Evolutionary conservation across 2,113 vertebrate genomes (phyloP).

Genomic region (Plectropomus leopardus): DNA sequence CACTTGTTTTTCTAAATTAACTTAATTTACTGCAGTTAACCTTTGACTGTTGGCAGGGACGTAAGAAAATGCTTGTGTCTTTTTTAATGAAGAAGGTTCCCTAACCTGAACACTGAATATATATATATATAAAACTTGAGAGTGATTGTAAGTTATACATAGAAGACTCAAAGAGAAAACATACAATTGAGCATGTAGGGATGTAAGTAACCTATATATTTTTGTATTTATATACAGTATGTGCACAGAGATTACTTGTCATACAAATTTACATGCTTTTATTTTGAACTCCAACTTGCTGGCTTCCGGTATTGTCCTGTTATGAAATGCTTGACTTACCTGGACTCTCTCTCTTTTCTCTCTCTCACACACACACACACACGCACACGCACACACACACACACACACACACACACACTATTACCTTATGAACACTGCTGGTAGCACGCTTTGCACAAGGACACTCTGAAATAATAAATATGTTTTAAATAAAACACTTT

Average conservation of each 20-base stretch:
- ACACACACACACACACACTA: slow-evolving; percentile 16
- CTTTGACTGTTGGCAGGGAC: too few relatives aligned
- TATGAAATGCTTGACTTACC: not conserved
- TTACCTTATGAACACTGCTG: not conserved
- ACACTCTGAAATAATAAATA: not conserved
- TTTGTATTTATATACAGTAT: too few relatives aligned
- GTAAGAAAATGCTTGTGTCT: too few relatives aligned
- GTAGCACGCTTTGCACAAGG: not conserved
- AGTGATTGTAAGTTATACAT: too few relatives aligned
- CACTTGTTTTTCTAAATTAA: too few relatives aligned
- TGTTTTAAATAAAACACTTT: not conserved
- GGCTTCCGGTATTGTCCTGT: not conserved
- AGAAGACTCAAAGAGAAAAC: too few relatives aligned
- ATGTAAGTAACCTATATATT: too few relatives aligned
- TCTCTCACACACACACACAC: not conserved
- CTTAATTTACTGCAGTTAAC: too few relatives aligned
- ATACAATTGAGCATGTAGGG: too few relatives aligned
- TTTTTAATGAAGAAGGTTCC: too few relatives aligned
- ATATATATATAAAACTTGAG: too few relatives aligned
- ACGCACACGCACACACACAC: not conserved
- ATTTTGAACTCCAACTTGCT: slow-evolving; percentile 31
- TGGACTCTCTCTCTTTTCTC: not conserved
- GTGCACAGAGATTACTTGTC: not conserved
- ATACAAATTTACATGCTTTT: slow-evolving; percentile 29
- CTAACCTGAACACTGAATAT: too few relatives aligned